Percentiles rank a stretch among this genome's conserved stretches.
phyloP scores from a whole-genome alignment of 2,888 invertebrate genomes.

The Lithophane semibrunnea region DNA sequence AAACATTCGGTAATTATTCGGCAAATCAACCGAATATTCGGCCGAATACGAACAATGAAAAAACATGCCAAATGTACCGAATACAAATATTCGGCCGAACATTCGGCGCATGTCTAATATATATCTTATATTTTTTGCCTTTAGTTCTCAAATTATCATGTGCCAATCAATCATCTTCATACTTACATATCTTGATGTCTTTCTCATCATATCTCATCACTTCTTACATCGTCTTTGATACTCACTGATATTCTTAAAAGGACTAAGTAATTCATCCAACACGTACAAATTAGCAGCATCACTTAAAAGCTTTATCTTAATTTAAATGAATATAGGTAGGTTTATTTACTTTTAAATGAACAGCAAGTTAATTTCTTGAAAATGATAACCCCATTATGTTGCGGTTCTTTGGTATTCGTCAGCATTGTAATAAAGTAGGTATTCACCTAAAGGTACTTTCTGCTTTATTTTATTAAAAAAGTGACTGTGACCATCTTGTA shows the following conservation, averaged over 20 bases:
- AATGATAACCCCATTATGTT: constrained; percentile 21
- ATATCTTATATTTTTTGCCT: no score
- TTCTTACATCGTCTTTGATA: constrained; percentile 17
- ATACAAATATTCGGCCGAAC: no score
- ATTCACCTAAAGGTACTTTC: neutral
- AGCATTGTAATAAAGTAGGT: neutral
- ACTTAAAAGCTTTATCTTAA: constrained; percentile 31
- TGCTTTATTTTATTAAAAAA: neutral
- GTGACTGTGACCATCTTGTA: no score
- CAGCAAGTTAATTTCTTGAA: constrained; percentile 12
- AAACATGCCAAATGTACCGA: no score
- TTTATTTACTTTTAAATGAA: neutral
- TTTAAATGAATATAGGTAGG: constrained; percentile 7
- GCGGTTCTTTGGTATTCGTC: neutral
- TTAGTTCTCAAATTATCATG: neutral
- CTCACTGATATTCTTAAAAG: constrained; percentile 33
- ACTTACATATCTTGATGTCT: neutral
- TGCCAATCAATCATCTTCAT: constrained; percentile 33
- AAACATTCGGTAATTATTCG: no score
- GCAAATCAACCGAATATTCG: no score
- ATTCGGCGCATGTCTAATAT: no score
- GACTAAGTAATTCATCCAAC: constrained; percentile 19
- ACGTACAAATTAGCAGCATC: constrained; percentile 36
- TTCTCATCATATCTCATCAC: constrained; percentile 8
- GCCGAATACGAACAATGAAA: no score